Conservation (phyloP, 1,140 invertebrate genomes). For the Chionoecetes opilio region DNA sequence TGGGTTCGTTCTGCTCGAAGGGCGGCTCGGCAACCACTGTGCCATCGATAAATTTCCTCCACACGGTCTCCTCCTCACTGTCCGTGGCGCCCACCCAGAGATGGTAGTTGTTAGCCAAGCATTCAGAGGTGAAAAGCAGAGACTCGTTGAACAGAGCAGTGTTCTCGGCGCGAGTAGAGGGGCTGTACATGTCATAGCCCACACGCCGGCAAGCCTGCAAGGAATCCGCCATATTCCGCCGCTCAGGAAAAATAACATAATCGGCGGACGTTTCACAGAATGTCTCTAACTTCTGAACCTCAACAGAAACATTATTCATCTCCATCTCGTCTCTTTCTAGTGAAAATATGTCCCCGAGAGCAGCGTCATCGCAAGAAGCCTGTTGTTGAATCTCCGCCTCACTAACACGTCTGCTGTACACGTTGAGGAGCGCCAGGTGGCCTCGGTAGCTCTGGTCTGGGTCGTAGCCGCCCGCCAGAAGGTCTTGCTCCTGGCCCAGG, state of each 20-base stretch:
- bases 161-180: constrained; percentile 34
- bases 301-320: not conserved
- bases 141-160: constrained; percentile 47
- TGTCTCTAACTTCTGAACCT: not conserved
- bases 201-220: constrained; percentile 38
- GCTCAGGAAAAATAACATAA: constrained; percentile 67
- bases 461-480: constrained; percentile 44
- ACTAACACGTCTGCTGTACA: constrained; percentile 50
- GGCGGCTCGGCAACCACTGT: not conserved
- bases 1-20: constrained; percentile 62
- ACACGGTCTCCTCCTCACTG: constrained; percentile 36
- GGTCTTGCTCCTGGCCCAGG: constrained; percentile 67
- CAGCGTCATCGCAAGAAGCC: not conserved
- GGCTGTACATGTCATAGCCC: constrained; percentile 67
- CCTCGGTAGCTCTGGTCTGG: constrained; percentile 49
- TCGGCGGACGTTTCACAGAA: constrained; percentile 28
- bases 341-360: constrained; percentile 55
- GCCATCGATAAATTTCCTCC: constrained; percentile 50
- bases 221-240: constrained; percentile 29
- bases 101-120: constrained; percentile 69
- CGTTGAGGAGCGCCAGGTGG: constrained; percentile 45
- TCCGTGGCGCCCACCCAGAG: constrained; percentile 67
- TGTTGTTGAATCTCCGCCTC: constrained; percentile 47
- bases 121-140: not conserved
- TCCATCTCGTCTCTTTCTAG: constrained; percentile 49